Percentiles rank a stretch among this genome's conserved stretches.
These are phyloP conservation scores for Himalopsyche phryganea DNA, from an alignment of 1,140 invertebrate species.

Conservation along the genomic window DNA sequence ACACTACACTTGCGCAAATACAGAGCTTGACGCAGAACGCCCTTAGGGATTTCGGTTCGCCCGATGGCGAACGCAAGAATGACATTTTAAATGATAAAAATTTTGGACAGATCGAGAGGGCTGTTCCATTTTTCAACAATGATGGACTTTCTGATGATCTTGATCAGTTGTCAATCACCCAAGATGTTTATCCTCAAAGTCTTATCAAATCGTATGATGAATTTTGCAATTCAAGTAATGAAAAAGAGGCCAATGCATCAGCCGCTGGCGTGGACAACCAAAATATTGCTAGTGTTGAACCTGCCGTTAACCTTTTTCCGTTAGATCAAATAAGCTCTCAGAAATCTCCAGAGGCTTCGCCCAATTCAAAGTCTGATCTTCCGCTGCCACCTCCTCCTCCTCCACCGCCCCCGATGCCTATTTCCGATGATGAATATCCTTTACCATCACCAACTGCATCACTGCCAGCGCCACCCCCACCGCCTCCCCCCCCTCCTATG, in stretches of 20 bases:
- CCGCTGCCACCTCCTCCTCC: constrained; percentile 27
- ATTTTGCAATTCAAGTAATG: constrained; percentile 21
- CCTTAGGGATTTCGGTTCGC: constrained; percentile 49
- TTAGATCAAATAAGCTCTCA: too few relatives aligned
- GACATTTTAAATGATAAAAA: constrained; percentile 12
- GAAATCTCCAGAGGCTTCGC: too few relatives aligned
- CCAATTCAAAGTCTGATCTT: background rate
- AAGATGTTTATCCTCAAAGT: background rate
- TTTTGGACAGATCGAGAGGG: constrained; percentile 31
- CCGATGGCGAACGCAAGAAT: constrained; percentile 34
- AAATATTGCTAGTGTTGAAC: background rate
- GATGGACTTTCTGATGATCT: constrained; percentile 12
- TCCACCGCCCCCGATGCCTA: constrained; percentile 44
- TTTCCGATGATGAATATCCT: constrained; percentile 25
- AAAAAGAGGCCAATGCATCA: background rate
- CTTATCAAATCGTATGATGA: constrained; percentile 31
- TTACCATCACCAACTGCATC: constrained; percentile 11
- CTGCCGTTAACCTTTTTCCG: background rate
- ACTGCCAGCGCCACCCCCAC: background rate
- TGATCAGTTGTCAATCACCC: constrained; percentile 5
- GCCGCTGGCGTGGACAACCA: background rate
- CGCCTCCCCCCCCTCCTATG: constrained; percentile 26
- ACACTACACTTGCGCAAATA: constrained; percentile 53
- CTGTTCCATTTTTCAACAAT: constrained; percentile 32
- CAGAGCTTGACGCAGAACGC: constrained; percentile 52